Evolutionary conservation across 2,888 invertebrate species (phyloP).

Genomic region (Diaphora mendica): DNA sequence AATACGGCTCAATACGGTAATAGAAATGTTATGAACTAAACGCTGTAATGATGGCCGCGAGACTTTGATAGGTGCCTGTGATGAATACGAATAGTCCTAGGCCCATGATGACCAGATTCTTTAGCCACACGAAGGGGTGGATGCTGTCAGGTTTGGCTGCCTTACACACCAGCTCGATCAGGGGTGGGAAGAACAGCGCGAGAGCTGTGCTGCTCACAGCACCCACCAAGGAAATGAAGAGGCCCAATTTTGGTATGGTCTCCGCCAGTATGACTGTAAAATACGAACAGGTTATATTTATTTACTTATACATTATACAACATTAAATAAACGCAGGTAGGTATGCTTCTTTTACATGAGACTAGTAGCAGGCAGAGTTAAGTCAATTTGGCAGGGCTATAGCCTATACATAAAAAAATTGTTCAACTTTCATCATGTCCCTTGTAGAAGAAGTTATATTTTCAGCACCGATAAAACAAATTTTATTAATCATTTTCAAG

Average conservation of each 20-base stretch:
- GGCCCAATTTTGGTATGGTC: constrained; percentile 93
- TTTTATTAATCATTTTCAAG: too few relatives aligned
- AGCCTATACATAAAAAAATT: too few relatives aligned
- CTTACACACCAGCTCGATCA: constrained; percentile 92
- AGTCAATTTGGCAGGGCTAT: too few relatives aligned
- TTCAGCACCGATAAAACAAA: too few relatives aligned
- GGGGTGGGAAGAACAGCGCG: constrained; percentile 95
- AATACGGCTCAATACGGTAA: not conserved
- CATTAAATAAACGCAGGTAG: not conserved
- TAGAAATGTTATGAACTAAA: constrained; percentile 60
- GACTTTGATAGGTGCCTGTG: constrained; percentile 92
- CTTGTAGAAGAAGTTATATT: too few relatives aligned
- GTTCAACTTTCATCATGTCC: too few relatives aligned
- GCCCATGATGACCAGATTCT: constrained; percentile 88
- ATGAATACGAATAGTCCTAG: constrained; percentile 90
- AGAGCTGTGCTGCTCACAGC: constrained; percentile 95
- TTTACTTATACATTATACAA: not conserved
- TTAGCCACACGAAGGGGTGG: constrained; percentile 76
- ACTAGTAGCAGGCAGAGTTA: too few relatives aligned
- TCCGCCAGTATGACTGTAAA: constrained; percentile 93
- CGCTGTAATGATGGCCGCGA: constrained; percentile 86
- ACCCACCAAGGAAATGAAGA: constrained; percentile 97
- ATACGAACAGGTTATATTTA: not conserved
- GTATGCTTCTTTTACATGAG: not conserved
- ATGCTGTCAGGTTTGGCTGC: constrained; percentile 87